Evolutionary conservation across 2,888 invertebrate genomes (phyloP).

Genomic region (Unio delphinus): DNA sequence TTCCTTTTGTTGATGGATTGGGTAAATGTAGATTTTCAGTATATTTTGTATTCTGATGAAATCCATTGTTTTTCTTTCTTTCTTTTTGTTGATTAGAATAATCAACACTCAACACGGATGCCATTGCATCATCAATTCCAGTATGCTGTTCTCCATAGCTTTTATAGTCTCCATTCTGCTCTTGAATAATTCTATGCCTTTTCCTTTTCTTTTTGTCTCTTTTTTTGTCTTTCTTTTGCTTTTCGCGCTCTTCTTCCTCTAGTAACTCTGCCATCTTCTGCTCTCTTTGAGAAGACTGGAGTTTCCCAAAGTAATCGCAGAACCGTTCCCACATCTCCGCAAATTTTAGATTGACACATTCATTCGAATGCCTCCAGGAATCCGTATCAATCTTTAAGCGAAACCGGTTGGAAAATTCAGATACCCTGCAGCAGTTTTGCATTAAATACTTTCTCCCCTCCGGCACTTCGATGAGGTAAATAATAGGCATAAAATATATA

Average conservation of each 20-base stretch:
- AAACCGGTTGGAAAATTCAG: conserved; percentile 21
- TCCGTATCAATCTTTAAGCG: not conserved
- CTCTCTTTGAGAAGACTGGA: conserved; percentile 33
- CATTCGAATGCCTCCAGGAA: not conserved
- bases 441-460: conserved; percentile 53
- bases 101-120: not conserved
- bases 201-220: conserved; percentile 48
- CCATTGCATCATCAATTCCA: conserved; percentile 4
- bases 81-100: not conserved
- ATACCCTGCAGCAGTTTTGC: conserved; percentile 38
- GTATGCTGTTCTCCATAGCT: conserved; percentile 1
- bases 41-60: no score
- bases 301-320: conserved; percentile 31
- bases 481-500: conserved; percentile 47
- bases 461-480: conserved; percentile 42
- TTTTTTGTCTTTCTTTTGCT: conserved; percentile 41
- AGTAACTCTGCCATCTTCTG: conserved; percentile 46
- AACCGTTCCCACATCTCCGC: conserved; percentile 37
- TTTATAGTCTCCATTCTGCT: conserved; percentile 11
- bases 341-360: not conserved
- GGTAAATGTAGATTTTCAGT: no score
- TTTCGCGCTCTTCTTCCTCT: conserved; percentile 48
- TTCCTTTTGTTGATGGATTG: no score
- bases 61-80: no score
- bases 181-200: conserved; percentile 25